These are phyloP conservation scores for Neopelma chrysocephalum DNA, from an alignment of 2,797 vertebrate genomes.

Conservation along the genomic window DNA sequence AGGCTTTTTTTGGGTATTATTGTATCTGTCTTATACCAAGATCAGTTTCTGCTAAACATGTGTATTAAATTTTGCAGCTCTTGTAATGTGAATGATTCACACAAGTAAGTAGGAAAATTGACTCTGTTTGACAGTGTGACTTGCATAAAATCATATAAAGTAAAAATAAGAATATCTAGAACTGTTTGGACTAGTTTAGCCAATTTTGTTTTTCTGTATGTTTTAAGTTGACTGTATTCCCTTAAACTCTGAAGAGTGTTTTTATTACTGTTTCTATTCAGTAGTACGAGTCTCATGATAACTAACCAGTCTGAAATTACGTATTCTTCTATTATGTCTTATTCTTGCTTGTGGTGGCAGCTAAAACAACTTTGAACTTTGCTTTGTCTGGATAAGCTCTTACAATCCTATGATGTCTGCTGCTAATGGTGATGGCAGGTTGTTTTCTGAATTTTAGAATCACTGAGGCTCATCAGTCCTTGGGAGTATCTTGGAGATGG, in stretches of 20 bases:
- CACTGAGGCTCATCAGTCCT: background rate
- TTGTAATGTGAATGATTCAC: background rate
- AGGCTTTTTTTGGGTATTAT: background rate
- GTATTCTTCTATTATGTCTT: background rate
- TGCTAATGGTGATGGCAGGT: background rate
- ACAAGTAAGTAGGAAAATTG: background rate
- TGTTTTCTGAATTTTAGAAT: background rate
- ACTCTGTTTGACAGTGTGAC: background rate
- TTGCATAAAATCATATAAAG: background rate
- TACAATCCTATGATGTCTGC: background rate
- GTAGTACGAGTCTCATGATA: background rate
- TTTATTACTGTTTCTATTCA: background rate
- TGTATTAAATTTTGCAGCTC: background rate
- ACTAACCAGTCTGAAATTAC: background rate
- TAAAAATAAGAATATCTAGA: background rate
- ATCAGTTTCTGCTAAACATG: background rate
- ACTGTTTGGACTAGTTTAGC: background rate
- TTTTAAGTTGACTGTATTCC: background rate
- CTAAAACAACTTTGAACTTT: background rate
- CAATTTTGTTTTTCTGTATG: background rate
- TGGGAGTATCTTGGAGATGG: background rate
- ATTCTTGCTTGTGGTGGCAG: slow-evolving; percentile 13
- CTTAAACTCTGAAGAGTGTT: background rate
- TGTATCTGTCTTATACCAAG: background rate
- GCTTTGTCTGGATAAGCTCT: slow-evolving; percentile 10